Percentiles rank a stretch among this genome's conserved stretches.
Conservation (phyloP, 2,888 invertebrate species). For the Venusia cambrica region DNA sequence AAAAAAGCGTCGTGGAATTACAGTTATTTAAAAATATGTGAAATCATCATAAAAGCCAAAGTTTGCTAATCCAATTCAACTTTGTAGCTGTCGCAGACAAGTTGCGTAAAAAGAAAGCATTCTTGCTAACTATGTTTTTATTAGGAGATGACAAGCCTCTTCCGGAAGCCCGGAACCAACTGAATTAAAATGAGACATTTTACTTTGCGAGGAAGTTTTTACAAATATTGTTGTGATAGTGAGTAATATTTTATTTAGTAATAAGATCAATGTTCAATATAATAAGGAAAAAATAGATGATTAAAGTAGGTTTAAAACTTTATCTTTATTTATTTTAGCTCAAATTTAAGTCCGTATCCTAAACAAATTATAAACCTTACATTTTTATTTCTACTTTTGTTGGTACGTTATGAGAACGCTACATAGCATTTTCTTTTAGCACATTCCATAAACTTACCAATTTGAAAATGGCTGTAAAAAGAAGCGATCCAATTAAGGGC, state of each 20-base stretch:
- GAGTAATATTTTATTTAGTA: too few relatives aligned
- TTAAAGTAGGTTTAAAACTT: too few relatives aligned
- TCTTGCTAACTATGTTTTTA: conserved; percentile 28
- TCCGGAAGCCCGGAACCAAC: conserved; percentile 19
- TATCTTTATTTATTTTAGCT: too few relatives aligned
- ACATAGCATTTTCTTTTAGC: too few relatives aligned
- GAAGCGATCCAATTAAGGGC: conserved; percentile 28
- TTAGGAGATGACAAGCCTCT: conserved; percentile 29
- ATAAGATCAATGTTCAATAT: too few relatives aligned
- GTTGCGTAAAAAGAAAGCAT: conserved; percentile 28
- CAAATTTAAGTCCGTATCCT: too few relatives aligned
- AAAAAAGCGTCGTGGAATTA: conserved; percentile 1
- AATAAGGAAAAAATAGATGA: too few relatives aligned
- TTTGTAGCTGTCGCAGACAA: conserved; percentile 21
- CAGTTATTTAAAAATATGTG: conserved; percentile 4
- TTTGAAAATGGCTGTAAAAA: conserved; percentile 24
- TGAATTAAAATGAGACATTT: conserved; percentile 31
- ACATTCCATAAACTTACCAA: too few relatives aligned
- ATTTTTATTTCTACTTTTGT: too few relatives aligned
- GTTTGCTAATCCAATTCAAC: conserved; percentile 24
- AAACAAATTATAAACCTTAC: too few relatives aligned
- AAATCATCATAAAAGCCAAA: conserved; percentile 17
- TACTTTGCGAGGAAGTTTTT: conserved; percentile 21
- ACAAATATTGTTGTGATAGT: too few relatives aligned
- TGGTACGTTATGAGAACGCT: too few relatives aligned